Evolutionary conservation across 2,797 vertebrate species (phyloP).

Genomic region (Varecia variegata): DNA sequence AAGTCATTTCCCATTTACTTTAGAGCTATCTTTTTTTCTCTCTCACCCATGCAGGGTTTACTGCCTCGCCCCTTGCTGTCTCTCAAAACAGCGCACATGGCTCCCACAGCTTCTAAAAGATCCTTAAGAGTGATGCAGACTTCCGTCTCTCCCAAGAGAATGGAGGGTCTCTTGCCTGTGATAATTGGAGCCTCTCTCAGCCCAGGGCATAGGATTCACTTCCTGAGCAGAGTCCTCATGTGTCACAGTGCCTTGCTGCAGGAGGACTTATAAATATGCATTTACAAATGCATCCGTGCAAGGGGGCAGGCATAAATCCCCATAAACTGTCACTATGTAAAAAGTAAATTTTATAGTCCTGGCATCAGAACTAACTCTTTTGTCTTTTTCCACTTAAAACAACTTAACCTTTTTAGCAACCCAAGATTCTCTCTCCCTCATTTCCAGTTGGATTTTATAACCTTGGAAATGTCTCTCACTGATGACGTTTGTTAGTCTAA

Average conservation of each 20-base stretch:
- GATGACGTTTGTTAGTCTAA: not conserved
- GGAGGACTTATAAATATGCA: not conserved
- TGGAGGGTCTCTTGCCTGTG: not conserved
- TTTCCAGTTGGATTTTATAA: not conserved
- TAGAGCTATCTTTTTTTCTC: not conserved
- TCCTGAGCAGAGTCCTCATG: not conserved
- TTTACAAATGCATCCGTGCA: not conserved
- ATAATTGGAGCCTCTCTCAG: not conserved
- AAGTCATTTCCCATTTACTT: not conserved
- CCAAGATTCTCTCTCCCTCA: not conserved
- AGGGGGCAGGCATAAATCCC: not conserved
- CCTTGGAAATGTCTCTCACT: not conserved
- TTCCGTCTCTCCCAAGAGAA: not conserved
- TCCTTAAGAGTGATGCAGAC: not conserved
- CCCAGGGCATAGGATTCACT: slow-evolving; percentile 19
- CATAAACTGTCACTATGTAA: not conserved
- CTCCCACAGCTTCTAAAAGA: not conserved
- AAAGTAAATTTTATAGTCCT: not conserved
- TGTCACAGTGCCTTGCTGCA: not conserved
- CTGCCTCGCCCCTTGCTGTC: not conserved
- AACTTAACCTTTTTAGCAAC: not conserved
- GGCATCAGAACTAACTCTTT: not conserved
- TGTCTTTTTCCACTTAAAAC: not conserved
- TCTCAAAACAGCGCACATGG: rapidly evolving
- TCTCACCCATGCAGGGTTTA: not conserved